Evolutionary conservation across 2,113 vertebrate genomes (phyloP), one percentile per base, ranked within the genome.

Genomic region (Tychaedon coryphoeus): DNA sequence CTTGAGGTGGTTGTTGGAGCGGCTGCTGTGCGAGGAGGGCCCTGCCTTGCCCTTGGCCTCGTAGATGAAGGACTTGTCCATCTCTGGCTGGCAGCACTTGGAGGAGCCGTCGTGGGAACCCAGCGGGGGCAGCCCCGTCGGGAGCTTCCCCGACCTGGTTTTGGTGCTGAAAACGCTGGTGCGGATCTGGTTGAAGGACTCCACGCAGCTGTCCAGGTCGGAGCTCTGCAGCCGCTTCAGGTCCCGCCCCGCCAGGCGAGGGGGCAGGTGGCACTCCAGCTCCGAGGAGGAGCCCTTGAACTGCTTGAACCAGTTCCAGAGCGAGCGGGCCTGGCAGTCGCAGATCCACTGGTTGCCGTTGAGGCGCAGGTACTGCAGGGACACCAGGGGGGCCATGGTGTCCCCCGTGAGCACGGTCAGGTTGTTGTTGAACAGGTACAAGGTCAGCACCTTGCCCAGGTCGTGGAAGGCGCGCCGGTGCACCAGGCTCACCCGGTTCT

Each of bases 331-430:
- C 45, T 99, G 98, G 95, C 99, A 99, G 96, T 99, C 99, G 6
- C 99, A 99, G 89, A 99, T 98, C 99, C 99, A 99, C 85, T 99
- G 99, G 98, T 99, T 99, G 51, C 99, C 99, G 0, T 99, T 99
- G 72, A 99, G 98, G 73, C 99, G 98, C 50, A 99, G 97, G 91
- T 99, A 99, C 94, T 99, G 99, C 31, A 99, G 98, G 31, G 98
- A 98, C 42, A 97, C 97, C 85, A 99, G 95, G 0, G 99, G 98
- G 15, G 98, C 97, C 98, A 99, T 99, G 38, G 98, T 99, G 95
- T 99, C 99, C 1, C 98, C 98, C 0, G 98, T 98, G 61, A 99
- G 97, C 57, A 98, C 98, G 0, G 99, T 99, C 90, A 99, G 98
- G 96, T 99, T 99, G 97, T 99, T 99, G 97, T 98, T 99, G 73